phyloP scores from a whole-genome alignment of 2,797 vertebrate species.

The Sebastes elongatus region DNA sequence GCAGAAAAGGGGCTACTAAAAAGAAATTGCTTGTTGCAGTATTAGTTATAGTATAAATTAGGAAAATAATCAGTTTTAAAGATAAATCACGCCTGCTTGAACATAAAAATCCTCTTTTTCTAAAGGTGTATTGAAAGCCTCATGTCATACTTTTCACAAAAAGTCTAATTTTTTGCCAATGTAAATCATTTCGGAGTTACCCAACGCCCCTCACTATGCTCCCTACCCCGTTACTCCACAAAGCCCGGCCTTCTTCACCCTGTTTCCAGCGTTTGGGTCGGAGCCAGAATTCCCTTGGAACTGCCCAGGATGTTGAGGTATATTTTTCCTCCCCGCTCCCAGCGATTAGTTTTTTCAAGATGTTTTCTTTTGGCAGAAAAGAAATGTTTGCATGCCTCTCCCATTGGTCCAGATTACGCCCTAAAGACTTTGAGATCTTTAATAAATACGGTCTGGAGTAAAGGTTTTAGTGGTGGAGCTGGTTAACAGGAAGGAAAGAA shows the following conservation, averaged over 20 bases:
- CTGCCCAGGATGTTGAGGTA: conserved; percentile 75
- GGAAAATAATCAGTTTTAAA: not conserved
- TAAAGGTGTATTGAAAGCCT: not conserved
- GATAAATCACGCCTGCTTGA: not conserved
- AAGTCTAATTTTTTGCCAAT: conserved; percentile 18
- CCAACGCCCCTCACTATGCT: conserved; percentile 32
- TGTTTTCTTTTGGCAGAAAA: conserved; percentile 66
- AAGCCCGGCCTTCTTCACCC: conserved; percentile 71
- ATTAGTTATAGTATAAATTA: not conserved
- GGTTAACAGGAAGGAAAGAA: not conserved
- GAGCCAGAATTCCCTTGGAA: conserved; percentile 67
- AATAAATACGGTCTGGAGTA: not conserved
- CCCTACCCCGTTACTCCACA: conserved; percentile 52
- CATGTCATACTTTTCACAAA: not conserved
- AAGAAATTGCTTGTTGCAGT: not conserved
- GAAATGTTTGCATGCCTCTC: conserved; percentile 63
- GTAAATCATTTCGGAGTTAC: conserved; percentile 37
- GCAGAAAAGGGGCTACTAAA: not conserved
- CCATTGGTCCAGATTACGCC: conserved; percentile 35
- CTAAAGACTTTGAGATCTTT: conserved; percentile 14
- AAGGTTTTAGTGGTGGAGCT: not conserved
- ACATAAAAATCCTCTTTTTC: not conserved
- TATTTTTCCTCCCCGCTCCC: conserved; percentile 70
- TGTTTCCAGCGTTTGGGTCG: conserved; percentile 58
- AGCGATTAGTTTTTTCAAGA: conserved; percentile 54